Conservation (phyloP, 2,888 invertebrate genomes). For the Xestoiulus laeticollis region DNA sequence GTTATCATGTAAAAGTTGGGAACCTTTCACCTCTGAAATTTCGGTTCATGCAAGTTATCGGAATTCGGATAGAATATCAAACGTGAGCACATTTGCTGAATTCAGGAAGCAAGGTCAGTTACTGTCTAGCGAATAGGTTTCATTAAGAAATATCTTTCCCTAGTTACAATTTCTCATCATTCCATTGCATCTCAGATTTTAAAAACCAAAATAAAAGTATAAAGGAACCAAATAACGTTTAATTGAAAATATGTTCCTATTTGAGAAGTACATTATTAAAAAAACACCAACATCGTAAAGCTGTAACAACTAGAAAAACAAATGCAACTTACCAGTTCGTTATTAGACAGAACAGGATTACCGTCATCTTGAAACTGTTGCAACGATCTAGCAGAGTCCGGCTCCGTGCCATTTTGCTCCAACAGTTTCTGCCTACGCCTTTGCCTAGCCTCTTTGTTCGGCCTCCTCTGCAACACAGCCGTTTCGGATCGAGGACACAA, state of each 20-base stretch:
- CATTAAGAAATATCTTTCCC: not conserved
- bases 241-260: too few relatives aligned
- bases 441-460: slow-evolving; percentile 34
- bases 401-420: not conserved
- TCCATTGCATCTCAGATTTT: not conserved
- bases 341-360: not conserved
- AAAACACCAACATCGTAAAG: too few relatives aligned
- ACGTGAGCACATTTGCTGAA: too few relatives aligned
- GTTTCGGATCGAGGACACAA: not conserved
- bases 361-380: not conserved
- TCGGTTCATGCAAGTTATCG: too few relatives aligned
- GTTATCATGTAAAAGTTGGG: too few relatives aligned
- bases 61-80: too few relatives aligned
- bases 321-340: not conserved
- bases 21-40: too few relatives aligned
- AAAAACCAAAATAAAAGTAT: too few relatives aligned
- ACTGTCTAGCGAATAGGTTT: slow-evolving; percentile 10
- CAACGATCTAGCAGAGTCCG: not conserved
- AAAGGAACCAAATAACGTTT: too few relatives aligned
- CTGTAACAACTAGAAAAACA: too few relatives aligned
- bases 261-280: too few relatives aligned
- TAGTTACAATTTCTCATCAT: not conserved
- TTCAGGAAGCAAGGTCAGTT: not conserved
- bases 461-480: not conserved
- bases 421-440: slow-evolving; percentile 30